phyloP scores from a whole-genome alignment of 2,888 invertebrate species.

The Agriotes lineatus region DNA sequence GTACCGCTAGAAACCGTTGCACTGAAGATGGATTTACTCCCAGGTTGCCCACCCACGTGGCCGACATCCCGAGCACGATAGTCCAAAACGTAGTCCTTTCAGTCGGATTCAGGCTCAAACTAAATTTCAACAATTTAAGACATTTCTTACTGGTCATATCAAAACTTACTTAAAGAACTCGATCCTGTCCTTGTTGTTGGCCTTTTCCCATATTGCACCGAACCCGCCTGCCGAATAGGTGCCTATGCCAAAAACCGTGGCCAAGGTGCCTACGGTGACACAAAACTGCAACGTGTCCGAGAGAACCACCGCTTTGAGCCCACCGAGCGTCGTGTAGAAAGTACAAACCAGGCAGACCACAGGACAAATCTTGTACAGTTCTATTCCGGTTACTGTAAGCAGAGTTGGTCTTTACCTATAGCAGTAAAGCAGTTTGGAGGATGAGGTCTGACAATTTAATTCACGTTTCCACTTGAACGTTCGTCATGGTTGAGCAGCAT shows the following conservation, averaged over 20 bases:
- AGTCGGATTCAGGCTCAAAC: constrained; percentile 37
- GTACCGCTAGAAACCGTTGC: constrained; percentile 73
- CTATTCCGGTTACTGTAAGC: constrained; percentile 59
- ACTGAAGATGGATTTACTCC: constrained; percentile 72
- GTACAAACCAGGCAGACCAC: constrained; percentile 79
- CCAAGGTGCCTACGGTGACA: constrained; percentile 69
- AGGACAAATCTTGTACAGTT: constrained; percentile 75
- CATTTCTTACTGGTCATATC: background rate
- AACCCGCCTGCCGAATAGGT: constrained; percentile 70
- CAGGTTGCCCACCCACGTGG: constrained; percentile 70
- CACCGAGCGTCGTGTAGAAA: constrained; percentile 81
- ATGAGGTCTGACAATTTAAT: too few relatives aligned
- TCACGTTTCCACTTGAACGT: too few relatives aligned
- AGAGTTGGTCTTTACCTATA: too few relatives aligned
- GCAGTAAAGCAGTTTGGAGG: too few relatives aligned
- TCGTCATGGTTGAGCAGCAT: too few relatives aligned
- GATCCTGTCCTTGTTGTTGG: constrained; percentile 70
- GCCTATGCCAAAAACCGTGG: constrained; percentile 72
- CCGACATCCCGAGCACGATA: constrained; percentile 70
- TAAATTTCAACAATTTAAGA: too few relatives aligned
- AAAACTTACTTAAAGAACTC: constrained; percentile 72
- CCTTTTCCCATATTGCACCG: constrained; percentile 70
- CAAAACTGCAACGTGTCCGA: constrained; percentile 73
- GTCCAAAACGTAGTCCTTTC: constrained; percentile 69
- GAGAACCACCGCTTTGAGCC: constrained; percentile 76